Base-by-base conservation (phyloP, 2,888 invertebrate species). In the Caradrina kadenii region DNA sequence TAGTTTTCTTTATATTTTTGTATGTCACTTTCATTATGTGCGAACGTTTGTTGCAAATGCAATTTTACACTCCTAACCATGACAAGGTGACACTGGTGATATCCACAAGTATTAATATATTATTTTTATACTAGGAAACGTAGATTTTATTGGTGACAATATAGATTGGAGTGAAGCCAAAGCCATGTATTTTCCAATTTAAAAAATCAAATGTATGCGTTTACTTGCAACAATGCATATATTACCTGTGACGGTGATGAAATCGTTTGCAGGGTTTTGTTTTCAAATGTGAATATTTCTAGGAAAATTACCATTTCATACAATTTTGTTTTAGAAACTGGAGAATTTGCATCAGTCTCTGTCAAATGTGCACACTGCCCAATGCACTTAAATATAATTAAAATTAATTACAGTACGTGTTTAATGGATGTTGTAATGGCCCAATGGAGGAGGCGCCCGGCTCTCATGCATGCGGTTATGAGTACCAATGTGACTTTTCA, bases 161-260 rank as follows among this genome's bases (percentile, higher is more conserved):
- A 50, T 56, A 60, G 63, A 62, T 77, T 76, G 83, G 81, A 77
- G 58, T 26, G 7, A 42, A 53, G 76, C 79, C 76, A 82, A 68
- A 52, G 50, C 42, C 56, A n/a, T 71, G 62, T 79, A 42, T 21
- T 66, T 55, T 61, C 15, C 26, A 6, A 60, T 65, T 17, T 17
- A 63, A 63, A 67, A 50, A 56, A 45, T 5, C 1, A 31, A 48
- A 52, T 53, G 56, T 55, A 58, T 53, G n/a, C 26, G 35, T 48
- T 26, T 26, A 39, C 22, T 35, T 67, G 52, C 53, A 64, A 63
- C 21, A 49, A 26, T 59, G 50, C 21, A 60, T 55, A 26, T 42
- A 72, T 69, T 22, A 69, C 42, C 39, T 75, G 22, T 26, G 73
- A 52, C 68, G 15, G 17, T 67, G 50, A 73, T 78, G 26, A 15